Percentiles rank a stretch among this genome's conserved stretches.
These are phyloP conservation scores for Toxotes jaculatrix DNA, from an alignment of 2,113 vertebrate genomes.

Conservation along the genomic window DNA sequence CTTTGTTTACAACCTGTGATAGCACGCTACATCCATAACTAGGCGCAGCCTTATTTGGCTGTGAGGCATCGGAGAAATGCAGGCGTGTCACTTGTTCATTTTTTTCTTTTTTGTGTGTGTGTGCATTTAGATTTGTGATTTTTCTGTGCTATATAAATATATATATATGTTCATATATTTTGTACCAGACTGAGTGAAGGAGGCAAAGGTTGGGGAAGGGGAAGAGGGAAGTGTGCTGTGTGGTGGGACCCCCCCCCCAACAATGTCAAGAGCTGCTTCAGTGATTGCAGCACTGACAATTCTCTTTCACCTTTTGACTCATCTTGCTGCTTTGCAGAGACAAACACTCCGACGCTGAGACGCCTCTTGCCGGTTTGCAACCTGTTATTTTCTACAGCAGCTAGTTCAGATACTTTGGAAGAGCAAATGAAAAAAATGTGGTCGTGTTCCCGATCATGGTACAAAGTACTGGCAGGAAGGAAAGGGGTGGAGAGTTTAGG, in stretches of 20 bases:
- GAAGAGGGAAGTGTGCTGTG: conserved; percentile 11
- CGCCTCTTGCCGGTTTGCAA: conserved; percentile 35
- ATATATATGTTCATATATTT: conserved; percentile 13
- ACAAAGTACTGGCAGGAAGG: conserved; percentile 19
- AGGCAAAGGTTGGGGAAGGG: conserved; percentile 27
- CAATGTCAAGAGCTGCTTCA: conserved; percentile 37
- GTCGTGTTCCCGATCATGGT: conserved; percentile 14
- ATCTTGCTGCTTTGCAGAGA: conserved; percentile 29
- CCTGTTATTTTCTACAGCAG: conserved; percentile 57
- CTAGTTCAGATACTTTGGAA: conserved; percentile 33
- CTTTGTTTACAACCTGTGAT: conserved; percentile 20
- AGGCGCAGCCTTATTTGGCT: background rate
- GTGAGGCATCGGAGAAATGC: background rate
- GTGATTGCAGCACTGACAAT: conserved; percentile 53
- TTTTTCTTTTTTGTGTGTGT: background rate
- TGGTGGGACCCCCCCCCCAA: conserved; percentile 3
- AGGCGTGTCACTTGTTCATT: background rate
- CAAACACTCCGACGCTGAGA: conserved; percentile 40
- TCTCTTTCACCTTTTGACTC: conserved; percentile 48
- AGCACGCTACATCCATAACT: background rate
- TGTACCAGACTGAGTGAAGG: conserved; percentile 7
- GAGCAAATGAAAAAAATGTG: background rate
- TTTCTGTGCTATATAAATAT: background rate
- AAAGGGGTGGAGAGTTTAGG: conserved; percentile 14
- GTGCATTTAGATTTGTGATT: conserved; percentile 21